A percentile compares a stretch with the other conserved stretches of the same genome.
Evolutionary conservation across 2,888 invertebrate species (phyloP).

Genomic region (Orchestes rusci): DNA sequence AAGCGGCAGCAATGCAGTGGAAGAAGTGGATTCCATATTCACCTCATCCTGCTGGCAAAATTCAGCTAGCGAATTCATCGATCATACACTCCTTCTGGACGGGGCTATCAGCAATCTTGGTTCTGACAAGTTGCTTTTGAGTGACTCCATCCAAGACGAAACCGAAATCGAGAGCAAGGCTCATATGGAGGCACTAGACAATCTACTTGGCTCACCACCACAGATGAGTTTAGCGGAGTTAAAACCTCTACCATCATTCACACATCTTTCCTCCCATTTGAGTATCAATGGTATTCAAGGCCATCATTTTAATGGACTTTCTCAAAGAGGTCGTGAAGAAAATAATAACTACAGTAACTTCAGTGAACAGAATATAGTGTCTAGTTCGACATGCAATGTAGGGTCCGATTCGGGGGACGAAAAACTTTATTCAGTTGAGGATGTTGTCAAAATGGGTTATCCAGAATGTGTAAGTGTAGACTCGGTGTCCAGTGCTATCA

Average conservation of each 20-base stretch:
- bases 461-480: slow-evolving; percentile 47
- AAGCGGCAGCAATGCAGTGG: slow-evolving; percentile 41
- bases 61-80: slow-evolving; percentile 46
- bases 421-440: slow-evolving; percentile 48
- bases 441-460: slow-evolving; percentile 44
- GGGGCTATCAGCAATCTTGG: slow-evolving; percentile 49
- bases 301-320: slow-evolving; percentile 81
- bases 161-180: slow-evolving; percentile 42
- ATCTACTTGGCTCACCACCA: slow-evolving; percentile 48
- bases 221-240: slow-evolving; percentile 69
- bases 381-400: slow-evolving; percentile 62
- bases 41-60: slow-evolving; percentile 65
- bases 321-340: slow-evolving; percentile 66
- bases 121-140: slow-evolving; percentile 46
- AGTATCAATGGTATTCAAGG: slow-evolving; percentile 85
- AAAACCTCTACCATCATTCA: slow-evolving; percentile 80
- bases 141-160: slow-evolving; percentile 48
- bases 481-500: slow-evolving; percentile 49
- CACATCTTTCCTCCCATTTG: slow-evolving; percentile 76
- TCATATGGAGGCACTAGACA: slow-evolving; percentile 62
- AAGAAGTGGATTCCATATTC: slow-evolving; percentile 63
- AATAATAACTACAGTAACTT: slow-evolving; percentile 57
- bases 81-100: slow-evolving; percentile 50
- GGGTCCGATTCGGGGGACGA: slow-evolving; percentile 46
- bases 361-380: slow-evolving; percentile 65